phyloP scores from a whole-genome alignment of 2,888 invertebrate species.

The Drosophila demipolita region DNA sequence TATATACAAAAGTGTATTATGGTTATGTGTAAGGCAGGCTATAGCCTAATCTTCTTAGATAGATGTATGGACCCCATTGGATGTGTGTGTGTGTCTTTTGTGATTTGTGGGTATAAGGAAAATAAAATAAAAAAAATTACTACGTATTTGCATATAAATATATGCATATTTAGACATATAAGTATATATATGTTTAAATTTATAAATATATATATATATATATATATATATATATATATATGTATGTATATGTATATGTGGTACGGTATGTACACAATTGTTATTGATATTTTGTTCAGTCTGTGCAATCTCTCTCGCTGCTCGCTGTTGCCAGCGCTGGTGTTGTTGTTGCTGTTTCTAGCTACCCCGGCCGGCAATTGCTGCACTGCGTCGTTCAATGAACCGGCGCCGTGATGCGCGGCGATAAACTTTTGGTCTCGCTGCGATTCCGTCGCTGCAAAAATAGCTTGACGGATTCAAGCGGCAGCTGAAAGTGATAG shows the following conservation, averaged over 20 bases:
- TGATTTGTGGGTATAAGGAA: slow-evolving; percentile 60
- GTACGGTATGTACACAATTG: slow-evolving; percentile 33
- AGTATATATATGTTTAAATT: slow-evolving; percentile 9
- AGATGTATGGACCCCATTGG: slow-evolving; percentile 76
- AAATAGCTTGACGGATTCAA: slow-evolving; percentile 87
- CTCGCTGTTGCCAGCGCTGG: slow-evolving; percentile 13
- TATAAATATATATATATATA: slow-evolving; percentile 18
- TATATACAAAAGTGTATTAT: slow-evolving; percentile 34
- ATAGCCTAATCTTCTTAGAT: slow-evolving; percentile 70
- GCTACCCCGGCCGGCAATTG: slow-evolving; percentile 38
- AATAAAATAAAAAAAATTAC: slow-evolving; percentile 46
- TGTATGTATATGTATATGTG: slow-evolving; percentile 11
- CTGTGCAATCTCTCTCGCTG: slow-evolving; percentile 77
- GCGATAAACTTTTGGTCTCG: slow-evolving; percentile 76
- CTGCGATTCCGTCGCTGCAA: slow-evolving; percentile 85
- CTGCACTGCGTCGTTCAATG: slow-evolving; percentile 73
- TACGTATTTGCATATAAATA: slow-evolving; percentile 28
- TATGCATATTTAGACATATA: not conserved
- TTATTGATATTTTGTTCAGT: slow-evolving; percentile 74
- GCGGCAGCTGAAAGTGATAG: slow-evolving; percentile 92
- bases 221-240: slow-evolving; percentile 20
- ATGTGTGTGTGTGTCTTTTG: slow-evolving; percentile 40
- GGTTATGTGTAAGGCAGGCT: slow-evolving; percentile 29
- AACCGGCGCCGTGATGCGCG: slow-evolving; percentile 79
- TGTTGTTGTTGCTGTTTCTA: slow-evolving; percentile 10